A percentile compares a stretch with the other conserved stretches of the same genome.
phyloP scores from a whole-genome alignment of 2,888 invertebrate species.

The Deilephila porcellus region DNA sequence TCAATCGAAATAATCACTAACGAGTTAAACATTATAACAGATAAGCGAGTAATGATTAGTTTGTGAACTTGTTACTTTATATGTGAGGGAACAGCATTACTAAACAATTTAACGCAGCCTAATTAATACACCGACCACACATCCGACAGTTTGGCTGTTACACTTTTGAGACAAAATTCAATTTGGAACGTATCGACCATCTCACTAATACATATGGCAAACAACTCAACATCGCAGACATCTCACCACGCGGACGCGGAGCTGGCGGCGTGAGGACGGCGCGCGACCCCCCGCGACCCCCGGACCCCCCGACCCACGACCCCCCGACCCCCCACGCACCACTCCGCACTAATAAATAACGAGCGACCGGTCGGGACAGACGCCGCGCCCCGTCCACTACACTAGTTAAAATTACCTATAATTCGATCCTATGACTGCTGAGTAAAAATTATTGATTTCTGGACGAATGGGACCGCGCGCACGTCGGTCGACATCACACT shows the following conservation, averaged over 20 bases:
- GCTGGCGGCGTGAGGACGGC: conserved; percentile 1
- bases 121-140: conserved; percentile 54
- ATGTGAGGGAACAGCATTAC: conserved; percentile 59
- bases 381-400: conserved; percentile 39
- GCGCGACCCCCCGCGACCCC: not conserved
- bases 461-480: conserved; percentile 42
- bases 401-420: conserved; percentile 40
- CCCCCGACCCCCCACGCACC: not conserved
- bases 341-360: conserved; percentile 40
- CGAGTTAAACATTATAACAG: conserved; percentile 79
- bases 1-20: conserved; percentile 75
- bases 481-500: conserved; percentile 48
- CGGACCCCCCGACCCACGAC: not conserved
- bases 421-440: conserved; percentile 51
- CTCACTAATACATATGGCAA: conserved; percentile 83
- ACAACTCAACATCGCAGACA: conserved; percentile 54
- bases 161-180: conserved; percentile 55
- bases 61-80: conserved; percentile 78
- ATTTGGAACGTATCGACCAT: conserved; percentile 74
- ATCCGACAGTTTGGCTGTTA: conserved; percentile 58
- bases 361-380: conserved; percentile 13
- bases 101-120: conserved; percentile 52
- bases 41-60: conserved; percentile 79
- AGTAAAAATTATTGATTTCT: conserved; percentile 30
- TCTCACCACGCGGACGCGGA: not conserved